Percentiles rank a stretch among this genome's conserved stretches.
Conservation (phyloP, 2,797 vertebrate genomes). For the Periparus ater region DNA sequence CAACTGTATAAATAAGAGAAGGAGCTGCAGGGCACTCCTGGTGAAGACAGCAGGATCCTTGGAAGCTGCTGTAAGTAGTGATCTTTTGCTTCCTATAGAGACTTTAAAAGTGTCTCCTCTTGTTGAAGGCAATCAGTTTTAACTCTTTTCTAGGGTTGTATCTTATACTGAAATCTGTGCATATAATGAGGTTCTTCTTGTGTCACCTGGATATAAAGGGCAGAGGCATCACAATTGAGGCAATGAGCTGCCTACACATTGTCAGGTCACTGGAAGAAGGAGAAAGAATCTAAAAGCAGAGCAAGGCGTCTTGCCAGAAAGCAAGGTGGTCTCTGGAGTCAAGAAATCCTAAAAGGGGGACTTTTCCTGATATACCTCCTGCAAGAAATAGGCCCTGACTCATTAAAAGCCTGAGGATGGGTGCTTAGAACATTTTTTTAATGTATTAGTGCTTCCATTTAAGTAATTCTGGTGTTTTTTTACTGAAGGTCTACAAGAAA, state of each 20-base stretch:
- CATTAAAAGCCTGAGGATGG: background rate
- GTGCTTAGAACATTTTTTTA: background rate
- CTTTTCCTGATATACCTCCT: background rate
- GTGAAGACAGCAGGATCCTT: background rate
- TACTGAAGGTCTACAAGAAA: background rate
- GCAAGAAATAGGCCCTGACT: background rate
- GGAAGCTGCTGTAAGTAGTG: slow-evolving; percentile 53
- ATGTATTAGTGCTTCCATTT: background rate
- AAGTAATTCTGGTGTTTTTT: background rate
- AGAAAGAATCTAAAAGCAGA: background rate
- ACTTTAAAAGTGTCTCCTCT: background rate
- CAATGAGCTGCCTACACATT: background rate
- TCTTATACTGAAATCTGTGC: background rate
- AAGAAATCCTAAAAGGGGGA: background rate
- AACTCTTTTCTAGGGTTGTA: background rate
- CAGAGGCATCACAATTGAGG: background rate
- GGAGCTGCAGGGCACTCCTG: background rate
- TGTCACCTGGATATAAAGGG: background rate
- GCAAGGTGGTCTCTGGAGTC: background rate
- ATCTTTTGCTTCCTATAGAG: background rate
- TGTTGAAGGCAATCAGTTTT: background rate
- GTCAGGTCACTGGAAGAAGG: background rate
- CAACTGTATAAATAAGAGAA: slow-evolving; percentile 60
- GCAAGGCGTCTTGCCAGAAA: background rate
- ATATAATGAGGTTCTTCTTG: background rate